Conservation (phyloP, 2,888 invertebrate genomes). For the Sialis fuliginosa region DNA sequence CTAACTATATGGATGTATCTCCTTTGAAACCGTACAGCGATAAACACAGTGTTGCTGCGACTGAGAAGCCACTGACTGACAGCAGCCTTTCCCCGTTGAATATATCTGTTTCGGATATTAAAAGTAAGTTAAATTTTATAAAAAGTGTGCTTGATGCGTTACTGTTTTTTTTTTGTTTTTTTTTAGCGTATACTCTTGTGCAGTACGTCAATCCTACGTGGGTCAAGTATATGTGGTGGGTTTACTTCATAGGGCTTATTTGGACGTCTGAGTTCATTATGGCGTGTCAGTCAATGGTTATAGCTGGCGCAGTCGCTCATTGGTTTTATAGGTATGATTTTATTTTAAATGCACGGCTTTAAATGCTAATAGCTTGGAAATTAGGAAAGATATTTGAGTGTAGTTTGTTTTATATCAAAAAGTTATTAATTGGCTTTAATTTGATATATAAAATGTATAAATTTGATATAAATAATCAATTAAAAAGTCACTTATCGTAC, state of each 20-base stretch:
- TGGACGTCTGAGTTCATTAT: conserved; percentile 92
- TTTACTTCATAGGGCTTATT: conserved; percentile 73
- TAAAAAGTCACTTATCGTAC: no score
- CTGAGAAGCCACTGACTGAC: conserved; percentile 1
- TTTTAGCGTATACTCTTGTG: conserved; percentile 41
- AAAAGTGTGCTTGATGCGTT: conserved; percentile 5
- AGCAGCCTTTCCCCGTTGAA: conserved; percentile 7
- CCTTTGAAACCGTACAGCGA: conserved; percentile 9
- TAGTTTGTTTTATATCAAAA: no score
- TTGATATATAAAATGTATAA: no score
- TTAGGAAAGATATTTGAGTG: neutral
- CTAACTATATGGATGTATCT: conserved; percentile 36
- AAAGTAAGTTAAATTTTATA: conserved; percentile 13
- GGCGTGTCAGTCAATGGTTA: conserved; percentile 86
- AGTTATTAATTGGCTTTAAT: no score
- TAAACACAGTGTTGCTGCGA: neutral
- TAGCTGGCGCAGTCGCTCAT: conserved; percentile 80
- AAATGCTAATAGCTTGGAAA: no score
- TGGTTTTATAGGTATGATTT: conserved; percentile 73
- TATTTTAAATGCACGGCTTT: no score
- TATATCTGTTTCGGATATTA: conserved; percentile 13
- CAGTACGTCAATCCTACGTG: conserved; percentile 61
- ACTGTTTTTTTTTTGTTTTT: conserved; percentile 7
- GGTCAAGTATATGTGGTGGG: conserved; percentile 89
- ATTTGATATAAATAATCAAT: no score